Evolutionary conservation across 2,797 vertebrate genomes (phyloP).

Genomic region (Pangasius macronema): DNA sequence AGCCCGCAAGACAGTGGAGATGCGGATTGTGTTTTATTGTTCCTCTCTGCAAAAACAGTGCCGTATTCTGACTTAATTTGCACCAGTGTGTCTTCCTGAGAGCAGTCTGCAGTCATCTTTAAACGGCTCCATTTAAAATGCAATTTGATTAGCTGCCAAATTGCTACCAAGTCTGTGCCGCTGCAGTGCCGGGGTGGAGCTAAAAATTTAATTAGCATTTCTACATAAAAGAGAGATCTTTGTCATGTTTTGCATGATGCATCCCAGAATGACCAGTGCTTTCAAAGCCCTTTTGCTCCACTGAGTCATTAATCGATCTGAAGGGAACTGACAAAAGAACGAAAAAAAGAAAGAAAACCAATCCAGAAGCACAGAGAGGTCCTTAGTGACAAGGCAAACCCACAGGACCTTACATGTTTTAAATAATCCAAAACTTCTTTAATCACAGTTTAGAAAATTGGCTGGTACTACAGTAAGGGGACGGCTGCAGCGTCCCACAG

Average conservation of each 20-base stretch:
- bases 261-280: conserved; percentile 81
- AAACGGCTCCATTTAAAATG: conserved; percentile 86
- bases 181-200: conserved; percentile 74
- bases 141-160: conserved; percentile 89
- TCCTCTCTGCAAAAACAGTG: conserved; percentile 64
- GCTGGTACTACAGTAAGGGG: conserved; percentile 75
- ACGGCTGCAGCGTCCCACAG: conserved; percentile 76
- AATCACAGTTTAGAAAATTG: conserved; percentile 85
- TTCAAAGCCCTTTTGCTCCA: conserved; percentile 77
- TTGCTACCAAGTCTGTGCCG: conserved; percentile 80
- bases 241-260: conserved; percentile 76
- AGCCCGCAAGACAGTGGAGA: conserved; percentile 69
- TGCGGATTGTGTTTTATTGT: conserved; percentile 71
- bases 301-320: conserved; percentile 78
- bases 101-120: conserved; percentile 79
- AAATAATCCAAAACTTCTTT: conserved; percentile 85
- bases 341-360: conserved; percentile 39
- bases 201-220: conserved; percentile 83
- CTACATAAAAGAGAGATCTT: conserved; percentile 82
- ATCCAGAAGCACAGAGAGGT: conserved; percentile 65
- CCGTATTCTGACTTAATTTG: conserved; percentile 77
- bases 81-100: conserved; percentile 74
- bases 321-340: conserved; percentile 69
- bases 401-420: conserved; percentile 75
- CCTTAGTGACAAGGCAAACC: conserved; percentile 68